Evolutionary conservation across 2,113 vertebrate species (phyloP).

Genomic region (Heloderma charlesbogerti): DNA sequence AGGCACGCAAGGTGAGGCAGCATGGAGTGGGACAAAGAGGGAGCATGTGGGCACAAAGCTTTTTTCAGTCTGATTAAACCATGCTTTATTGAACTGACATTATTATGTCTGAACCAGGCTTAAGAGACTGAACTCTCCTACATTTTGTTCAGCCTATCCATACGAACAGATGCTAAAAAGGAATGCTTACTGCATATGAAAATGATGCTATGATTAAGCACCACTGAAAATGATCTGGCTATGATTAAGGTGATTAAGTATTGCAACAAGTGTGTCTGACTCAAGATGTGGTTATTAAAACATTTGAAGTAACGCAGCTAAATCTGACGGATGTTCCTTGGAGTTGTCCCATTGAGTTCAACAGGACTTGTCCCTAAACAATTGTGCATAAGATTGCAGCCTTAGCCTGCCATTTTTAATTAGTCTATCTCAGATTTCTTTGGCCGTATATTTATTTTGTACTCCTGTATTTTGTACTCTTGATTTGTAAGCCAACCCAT

Average conservation of each 20-base stretch:
- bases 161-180: background rate
- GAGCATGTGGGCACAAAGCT: background rate
- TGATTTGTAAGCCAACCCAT: background rate
- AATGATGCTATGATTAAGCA: too few species aligned
- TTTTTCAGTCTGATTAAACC: background rate
- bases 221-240: too few species aligned
- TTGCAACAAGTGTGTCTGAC: background rate
- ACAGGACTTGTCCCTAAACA: background rate
- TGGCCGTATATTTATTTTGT: background rate
- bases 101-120: too few species aligned
- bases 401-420: background rate
- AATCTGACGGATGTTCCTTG: background rate
- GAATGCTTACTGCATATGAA: background rate
- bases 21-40: background rate
- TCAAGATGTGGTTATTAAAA: background rate
- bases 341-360: background rate
- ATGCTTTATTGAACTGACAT: background rate
- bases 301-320: background rate
- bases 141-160: background rate
- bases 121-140: background rate
- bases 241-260: background rate
- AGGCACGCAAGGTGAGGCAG: background rate
- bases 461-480: background rate
- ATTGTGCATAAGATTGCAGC: background rate
- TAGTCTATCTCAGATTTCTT: background rate